These are phyloP conservation scores for Diaphora mendica DNA, from an alignment of 2,888 invertebrate species.

Conservation along the genomic window DNA sequence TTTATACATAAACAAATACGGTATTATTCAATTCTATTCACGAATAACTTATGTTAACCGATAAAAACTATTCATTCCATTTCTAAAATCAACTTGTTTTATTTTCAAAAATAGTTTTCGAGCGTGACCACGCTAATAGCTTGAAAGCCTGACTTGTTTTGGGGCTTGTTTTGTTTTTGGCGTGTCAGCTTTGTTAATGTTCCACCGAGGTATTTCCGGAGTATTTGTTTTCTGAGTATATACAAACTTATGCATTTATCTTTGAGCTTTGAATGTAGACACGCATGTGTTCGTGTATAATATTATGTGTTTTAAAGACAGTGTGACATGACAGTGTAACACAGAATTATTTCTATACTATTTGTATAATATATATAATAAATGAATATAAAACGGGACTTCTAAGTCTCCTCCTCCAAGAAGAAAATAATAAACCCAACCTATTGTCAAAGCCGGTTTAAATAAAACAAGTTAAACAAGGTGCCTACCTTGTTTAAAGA, in stretches of 20 bases:
- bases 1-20: too few species aligned
- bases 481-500: background rate
- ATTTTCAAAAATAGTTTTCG: background rate
- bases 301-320: background rate
- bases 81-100: background rate
- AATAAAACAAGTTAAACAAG: background rate
- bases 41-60: background rate
- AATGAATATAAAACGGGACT: background rate
- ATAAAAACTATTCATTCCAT: background rate
- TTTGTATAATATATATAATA: too few species aligned
- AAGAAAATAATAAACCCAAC: too few species aligned
- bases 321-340: background rate
- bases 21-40: background rate
- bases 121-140: conserved; percentile 1
- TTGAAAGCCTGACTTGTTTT: background rate
- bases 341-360: too few species aligned
- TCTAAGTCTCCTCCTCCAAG: too few species aligned
- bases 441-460: too few species aligned
- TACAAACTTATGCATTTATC: background rate
- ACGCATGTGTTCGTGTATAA: background rate
- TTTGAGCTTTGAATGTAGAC: background rate
- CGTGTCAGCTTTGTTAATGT: background rate
- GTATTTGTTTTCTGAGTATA: background rate
- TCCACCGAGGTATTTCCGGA: background rate
- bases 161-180: background rate